A percentile compares a stretch with the other conserved stretches of the same genome.
Conservation (phyloP, 2,797 vertebrate species). For the Synaphobranchus kaupii region DNA sequence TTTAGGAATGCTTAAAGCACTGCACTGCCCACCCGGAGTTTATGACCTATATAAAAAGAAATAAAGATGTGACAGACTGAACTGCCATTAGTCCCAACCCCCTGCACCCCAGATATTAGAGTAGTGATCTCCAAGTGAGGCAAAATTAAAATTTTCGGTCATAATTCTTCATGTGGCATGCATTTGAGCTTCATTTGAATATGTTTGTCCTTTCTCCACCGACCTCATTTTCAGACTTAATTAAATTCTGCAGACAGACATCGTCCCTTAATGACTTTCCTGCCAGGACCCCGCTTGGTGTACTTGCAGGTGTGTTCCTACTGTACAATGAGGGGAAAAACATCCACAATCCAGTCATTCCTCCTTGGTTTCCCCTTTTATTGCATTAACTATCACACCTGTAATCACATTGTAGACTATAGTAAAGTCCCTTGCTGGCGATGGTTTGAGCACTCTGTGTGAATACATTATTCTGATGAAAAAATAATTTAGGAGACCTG, state of each 20-base stretch:
- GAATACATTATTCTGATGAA: neutral
- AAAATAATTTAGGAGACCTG: neutral
- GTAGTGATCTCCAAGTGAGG: neutral
- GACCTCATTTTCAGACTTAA: constrained; percentile 77
- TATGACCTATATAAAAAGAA: neutral
- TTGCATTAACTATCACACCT: neutral
- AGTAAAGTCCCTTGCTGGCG: neutral
- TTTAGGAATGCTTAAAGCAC: neutral
- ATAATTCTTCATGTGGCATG: constrained; percentile 40
- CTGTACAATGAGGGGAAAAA: neutral
- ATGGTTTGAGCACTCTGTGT: neutral
- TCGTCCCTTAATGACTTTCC: constrained; percentile 70
- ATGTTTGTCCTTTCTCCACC: constrained; percentile 76
- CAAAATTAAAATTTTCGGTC: neutral
- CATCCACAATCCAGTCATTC: neutral
- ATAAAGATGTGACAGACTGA: neutral
- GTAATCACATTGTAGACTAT: neutral
- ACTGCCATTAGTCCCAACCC: neutral
- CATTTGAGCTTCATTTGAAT: constrained; percentile 68
- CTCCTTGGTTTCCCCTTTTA: neutral
- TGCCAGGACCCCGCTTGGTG: constrained; percentile 52
- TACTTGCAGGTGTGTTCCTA: constrained; percentile 54
- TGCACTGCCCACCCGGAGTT: neutral
- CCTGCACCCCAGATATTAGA: neutral
- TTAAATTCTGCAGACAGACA: constrained; percentile 67